Evolutionary conservation across 2,113 vertebrate species (phyloP), one percentile per base, ranked within the genome.

Genomic region (Vicugna pacos): DNA sequence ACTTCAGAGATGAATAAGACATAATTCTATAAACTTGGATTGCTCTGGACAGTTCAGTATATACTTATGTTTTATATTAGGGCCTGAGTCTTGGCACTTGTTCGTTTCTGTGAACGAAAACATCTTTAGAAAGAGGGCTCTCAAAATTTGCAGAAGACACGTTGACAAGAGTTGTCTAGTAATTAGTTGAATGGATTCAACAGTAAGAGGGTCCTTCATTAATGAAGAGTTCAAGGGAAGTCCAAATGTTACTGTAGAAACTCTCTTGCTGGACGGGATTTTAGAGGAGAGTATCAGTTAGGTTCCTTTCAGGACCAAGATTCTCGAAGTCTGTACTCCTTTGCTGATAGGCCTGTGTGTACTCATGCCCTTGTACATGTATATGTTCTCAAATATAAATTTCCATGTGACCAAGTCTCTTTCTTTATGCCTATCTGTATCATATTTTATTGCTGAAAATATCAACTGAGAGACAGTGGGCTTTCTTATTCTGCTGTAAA

Each of bases 361-460:
- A 16, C 26, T 0, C 35, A 56, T 0, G 6, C 3, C 13, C 35
- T 8, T 3, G 1, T 6, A 14, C 30, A 32, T 24, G 24, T 8
- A 0, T 35, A 6, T 38, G 2, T 79, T 77, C 70, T 75, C n/a
- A n/a, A 52, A 32, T 35, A 9, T 32, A 52, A 50, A 82, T 65
- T 69, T 86, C 20, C 32, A 38, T n/a, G 42, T 46, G 4, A 65
- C 35, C 17, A 35, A 54, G 42, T 17, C 16, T 89, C 50, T 80
- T 69, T 82, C 56, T 83, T 65, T 67, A 52, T 46, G 12, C 38
- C 83, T 87, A 28, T 70, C 46, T 32, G 15, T 7, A 35, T 93
- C 20, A 86, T 9, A 32, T 8, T 77, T 85, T 58, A 60, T 84
- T 83, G 24, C 30, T 81, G 22, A 58, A 86, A 46, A 58, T 65